These are phyloP conservation scores for Eubasilissa regina DNA, from an alignment of 1,140 invertebrate species.

Conservation along the genomic window DNA sequence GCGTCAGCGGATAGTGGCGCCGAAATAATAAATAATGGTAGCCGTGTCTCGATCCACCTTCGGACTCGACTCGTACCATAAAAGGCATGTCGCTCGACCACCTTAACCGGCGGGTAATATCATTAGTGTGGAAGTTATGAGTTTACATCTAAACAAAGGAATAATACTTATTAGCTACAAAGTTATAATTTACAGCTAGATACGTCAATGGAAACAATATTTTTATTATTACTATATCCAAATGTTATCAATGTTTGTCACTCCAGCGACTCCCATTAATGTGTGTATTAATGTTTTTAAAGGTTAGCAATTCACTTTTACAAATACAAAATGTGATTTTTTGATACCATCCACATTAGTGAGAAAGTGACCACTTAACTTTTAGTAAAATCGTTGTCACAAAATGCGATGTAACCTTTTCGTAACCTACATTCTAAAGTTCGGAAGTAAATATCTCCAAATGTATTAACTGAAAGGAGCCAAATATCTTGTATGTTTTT, in stretches of 20 bases:
- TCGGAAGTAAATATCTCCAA: too few relatives aligned
- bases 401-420: too few relatives aligned
- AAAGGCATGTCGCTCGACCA: neutral
- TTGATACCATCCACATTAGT: constrained; percentile 20
- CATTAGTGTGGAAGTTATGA: neutral
- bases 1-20: neutral
- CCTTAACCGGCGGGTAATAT: neutral
- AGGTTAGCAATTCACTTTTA: constrained; percentile 14
- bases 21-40: neutral
- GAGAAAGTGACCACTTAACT: constrained; percentile 32
- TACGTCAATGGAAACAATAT: too few relatives aligned
- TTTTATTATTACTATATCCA: too few relatives aligned
- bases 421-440: too few relatives aligned
- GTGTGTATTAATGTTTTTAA: neutral
- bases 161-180: neutral
- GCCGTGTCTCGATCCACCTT: neutral
- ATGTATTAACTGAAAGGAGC: too few relatives aligned
- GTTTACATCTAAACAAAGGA: constrained; percentile 11
- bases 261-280: constrained; percentile 2
- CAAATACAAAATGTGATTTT: neutral
- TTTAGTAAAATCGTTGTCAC: neutral
- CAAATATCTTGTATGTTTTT: too few relatives aligned
- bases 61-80: neutral
- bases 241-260: too few relatives aligned
- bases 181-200: too few relatives aligned